Evolutionary conservation across 2,888 invertebrate genomes (phyloP).

Genomic region (Aporophyla lueneburgensis): DNA sequence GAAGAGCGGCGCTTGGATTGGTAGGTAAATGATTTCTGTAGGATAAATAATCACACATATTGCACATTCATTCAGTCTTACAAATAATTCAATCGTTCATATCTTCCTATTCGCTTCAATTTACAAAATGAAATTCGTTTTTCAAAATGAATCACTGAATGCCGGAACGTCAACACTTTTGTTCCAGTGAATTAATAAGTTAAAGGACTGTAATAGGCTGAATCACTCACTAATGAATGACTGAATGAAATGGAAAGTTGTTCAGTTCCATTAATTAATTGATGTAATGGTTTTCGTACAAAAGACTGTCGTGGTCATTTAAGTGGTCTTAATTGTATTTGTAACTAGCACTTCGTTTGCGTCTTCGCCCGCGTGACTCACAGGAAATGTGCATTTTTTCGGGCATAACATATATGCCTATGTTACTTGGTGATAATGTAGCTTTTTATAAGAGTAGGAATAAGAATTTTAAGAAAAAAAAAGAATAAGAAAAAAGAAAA

Average conservation of each 20-base stretch:
- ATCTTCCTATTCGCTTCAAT: background rate
- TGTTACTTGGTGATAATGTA: no score
- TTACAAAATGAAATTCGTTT: background rate
- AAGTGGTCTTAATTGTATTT: background rate
- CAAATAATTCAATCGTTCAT: no score
- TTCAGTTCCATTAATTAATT: conserved; percentile 9
- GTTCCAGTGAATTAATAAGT: conserved; percentile 25
- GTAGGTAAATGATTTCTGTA: no score
- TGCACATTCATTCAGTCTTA: background rate
- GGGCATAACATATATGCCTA: no score
- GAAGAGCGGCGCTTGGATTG: no score
- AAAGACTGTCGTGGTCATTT: background rate
- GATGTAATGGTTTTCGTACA: background rate
- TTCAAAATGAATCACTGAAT: conserved; percentile 15
- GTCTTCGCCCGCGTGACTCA: no score
- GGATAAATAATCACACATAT: no score
- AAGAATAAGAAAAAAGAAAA: no score
- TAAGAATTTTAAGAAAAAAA: no score
- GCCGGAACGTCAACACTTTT: conserved; percentile 13
- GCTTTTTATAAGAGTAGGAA: no score
- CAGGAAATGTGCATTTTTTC: no score
- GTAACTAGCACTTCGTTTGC: no score
- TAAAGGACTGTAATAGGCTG: conserved; percentile 18
- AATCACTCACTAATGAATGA: conserved; percentile 40
- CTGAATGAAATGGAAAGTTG: conserved; percentile 17